Conservation (phyloP, 2,888 invertebrate species). For the Alcis repandata region DNA sequence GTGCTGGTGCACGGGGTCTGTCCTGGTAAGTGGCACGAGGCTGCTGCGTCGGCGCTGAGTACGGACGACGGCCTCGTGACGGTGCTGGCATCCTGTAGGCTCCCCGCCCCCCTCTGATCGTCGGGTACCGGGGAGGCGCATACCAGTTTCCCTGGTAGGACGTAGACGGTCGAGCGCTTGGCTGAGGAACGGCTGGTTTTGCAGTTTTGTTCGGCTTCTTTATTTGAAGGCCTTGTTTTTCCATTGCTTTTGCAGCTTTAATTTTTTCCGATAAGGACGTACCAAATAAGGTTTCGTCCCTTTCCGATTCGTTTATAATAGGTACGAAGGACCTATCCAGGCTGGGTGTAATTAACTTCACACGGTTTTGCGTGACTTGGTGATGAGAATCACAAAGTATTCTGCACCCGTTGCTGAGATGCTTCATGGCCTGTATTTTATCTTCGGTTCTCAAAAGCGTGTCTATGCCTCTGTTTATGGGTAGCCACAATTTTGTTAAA, state of each 20-base stretch:
- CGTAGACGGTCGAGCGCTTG: no score
- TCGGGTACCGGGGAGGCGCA: no score
- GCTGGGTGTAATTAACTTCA: no score
- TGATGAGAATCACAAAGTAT: no score
- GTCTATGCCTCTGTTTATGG: slow-evolving; percentile 18
- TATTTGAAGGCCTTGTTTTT: slow-evolving; percentile 34
- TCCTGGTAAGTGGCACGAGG: not conserved
- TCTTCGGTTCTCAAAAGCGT: slow-evolving; percentile 11
- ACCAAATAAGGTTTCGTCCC: slow-evolving; percentile 34
- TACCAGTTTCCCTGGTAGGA: no score
- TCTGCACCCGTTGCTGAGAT: not conserved
- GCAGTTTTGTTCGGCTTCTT: slow-evolving; percentile 21
- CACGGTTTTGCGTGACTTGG: no score
- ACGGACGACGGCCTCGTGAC: no score
- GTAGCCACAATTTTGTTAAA: slow-evolving; percentile 3
- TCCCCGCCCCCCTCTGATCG: no score
- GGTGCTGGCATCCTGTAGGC: no score
- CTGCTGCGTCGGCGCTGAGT: not conserved
- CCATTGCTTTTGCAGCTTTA: slow-evolving; percentile 34
- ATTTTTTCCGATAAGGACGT: slow-evolving; percentile 29
- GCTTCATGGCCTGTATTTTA: slow-evolving; percentile 10
- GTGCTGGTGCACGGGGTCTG: slow-evolving; percentile 1
- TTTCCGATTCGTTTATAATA: no score
- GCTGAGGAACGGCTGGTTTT: not conserved
- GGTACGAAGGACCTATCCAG: no score